A percentile compares a stretch with the other conserved stretches of the same genome.
Evolutionary conservation across 2,797 vertebrate species (phyloP).

Genomic region (Carcharodon carcharias): DNA sequence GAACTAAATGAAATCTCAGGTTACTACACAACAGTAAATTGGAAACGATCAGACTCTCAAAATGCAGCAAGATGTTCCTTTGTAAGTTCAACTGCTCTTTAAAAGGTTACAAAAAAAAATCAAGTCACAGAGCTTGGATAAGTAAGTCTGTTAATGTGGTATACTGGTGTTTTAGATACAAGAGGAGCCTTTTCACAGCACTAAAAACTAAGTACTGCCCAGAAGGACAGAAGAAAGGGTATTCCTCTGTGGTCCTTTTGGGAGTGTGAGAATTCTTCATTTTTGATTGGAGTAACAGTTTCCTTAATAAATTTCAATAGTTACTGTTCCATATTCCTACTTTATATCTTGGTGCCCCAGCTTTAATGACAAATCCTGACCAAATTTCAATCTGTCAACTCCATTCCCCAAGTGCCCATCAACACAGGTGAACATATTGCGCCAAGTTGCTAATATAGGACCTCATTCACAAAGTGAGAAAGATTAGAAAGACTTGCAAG

Average conservation of each 20-base stretch:
- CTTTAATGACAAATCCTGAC: background rate
- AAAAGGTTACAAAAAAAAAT: background rate
- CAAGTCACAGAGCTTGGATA: background rate
- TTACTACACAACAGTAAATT: background rate
- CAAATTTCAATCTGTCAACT: background rate
- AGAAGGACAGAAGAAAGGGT: background rate
- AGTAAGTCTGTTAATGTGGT: background rate
- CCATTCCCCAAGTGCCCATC: background rate
- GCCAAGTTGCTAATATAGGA: background rate
- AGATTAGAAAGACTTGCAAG: too few species aligned
- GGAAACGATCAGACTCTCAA: background rate
- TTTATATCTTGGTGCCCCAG: background rate
- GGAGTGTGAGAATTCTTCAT: background rate
- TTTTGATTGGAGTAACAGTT: background rate
- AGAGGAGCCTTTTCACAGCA: background rate
- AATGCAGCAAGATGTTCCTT: background rate
- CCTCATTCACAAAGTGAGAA: too few species aligned
- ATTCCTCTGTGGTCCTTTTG: background rate
- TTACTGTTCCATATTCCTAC: background rate
- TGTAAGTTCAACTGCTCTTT: background rate
- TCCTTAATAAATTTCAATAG: background rate
- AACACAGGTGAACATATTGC: background rate
- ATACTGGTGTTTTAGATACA: background rate
- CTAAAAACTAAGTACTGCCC: background rate
- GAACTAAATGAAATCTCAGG: background rate